Evolutionary conservation across 2,113 vertebrate genomes (phyloP).

Genomic region (Rhizomys pruinosus): DNA sequence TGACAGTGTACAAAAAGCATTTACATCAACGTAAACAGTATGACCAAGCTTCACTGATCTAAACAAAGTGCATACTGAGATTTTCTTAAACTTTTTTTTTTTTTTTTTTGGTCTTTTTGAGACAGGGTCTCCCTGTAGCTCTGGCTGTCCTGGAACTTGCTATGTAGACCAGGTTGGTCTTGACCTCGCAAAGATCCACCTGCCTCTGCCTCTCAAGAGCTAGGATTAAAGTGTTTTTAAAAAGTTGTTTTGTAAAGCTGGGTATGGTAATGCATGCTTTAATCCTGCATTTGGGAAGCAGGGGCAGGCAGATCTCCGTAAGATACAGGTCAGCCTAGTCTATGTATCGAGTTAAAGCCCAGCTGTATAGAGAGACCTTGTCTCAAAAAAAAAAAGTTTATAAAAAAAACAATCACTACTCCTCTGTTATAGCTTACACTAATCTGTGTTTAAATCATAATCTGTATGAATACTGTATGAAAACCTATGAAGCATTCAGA

Average conservation of each 20-base stretch:
- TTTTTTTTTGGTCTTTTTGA: too few relatives aligned
- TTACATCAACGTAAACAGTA: neutral
- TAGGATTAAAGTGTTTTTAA: too few relatives aligned
- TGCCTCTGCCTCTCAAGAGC: too few relatives aligned
- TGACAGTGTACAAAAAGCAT: neutral
- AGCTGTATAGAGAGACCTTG: too few relatives aligned
- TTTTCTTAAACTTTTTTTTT: neutral
- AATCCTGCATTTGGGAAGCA: too few relatives aligned
- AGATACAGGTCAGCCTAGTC: neutral
- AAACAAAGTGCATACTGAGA: neutral
- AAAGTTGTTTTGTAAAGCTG: neutral
- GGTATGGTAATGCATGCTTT: too few relatives aligned
- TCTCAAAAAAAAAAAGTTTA: too few relatives aligned
- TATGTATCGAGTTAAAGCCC: too few relatives aligned
- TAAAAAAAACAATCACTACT: neutral
- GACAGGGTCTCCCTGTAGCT: too few relatives aligned
- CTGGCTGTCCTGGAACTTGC: too few relatives aligned
- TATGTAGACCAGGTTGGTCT: too few relatives aligned
- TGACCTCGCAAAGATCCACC: too few relatives aligned
- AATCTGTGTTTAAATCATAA: slow-evolving; percentile 17
- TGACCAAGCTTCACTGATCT: neutral
- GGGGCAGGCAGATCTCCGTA: neutral
- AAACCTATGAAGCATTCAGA: slow-evolving; percentile 46
- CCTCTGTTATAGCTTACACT: slow-evolving; percentile 30
- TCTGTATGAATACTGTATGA: slow-evolving; percentile 21